These are phyloP conservation scores for Strigamia transsilvanica DNA, from an alignment of 2,888 invertebrate genomes.

Conservation along the genomic window DNA sequence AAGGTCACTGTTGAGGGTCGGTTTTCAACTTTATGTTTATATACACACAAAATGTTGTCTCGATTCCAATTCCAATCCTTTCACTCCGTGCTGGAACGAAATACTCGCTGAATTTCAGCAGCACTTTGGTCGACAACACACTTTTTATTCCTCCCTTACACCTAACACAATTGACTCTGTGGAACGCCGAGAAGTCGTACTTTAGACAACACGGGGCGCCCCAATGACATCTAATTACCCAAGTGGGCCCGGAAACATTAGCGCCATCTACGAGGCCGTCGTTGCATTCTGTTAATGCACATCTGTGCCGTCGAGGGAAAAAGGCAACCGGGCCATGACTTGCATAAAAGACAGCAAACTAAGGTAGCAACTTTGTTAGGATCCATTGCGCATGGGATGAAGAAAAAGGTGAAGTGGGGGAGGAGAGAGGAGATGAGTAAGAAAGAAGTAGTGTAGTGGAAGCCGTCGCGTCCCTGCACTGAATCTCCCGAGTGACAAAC, in stretches of 20 bases:
- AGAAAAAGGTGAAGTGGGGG: conserved; percentile 35
- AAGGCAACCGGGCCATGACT: conserved; percentile 48
- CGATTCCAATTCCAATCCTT: neutral
- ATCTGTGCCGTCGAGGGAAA: conserved; percentile 33
- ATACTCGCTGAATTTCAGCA: neutral
- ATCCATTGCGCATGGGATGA: conserved; percentile 11
- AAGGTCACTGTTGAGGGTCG: neutral
- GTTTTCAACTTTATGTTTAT: neutral
- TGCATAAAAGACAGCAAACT: conserved; percentile 50
- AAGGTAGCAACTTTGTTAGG: conserved; percentile 36
- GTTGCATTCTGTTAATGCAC: conserved; percentile 40
- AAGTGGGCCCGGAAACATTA: conserved; percentile 52
- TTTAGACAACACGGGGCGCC: conserved; percentile 50
- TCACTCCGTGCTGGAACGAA: neutral
- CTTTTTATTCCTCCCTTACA: neutral
- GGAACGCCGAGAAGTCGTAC: conserved; percentile 29
- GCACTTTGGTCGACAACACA: conserved; percentile 14
- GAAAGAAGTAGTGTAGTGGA: conserved; percentile 20
- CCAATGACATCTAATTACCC: conserved; percentile 52
- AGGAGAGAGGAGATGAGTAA: conserved; percentile 26
- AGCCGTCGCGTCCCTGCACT: conserved; percentile 27
- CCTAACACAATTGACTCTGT: conserved; percentile 37
- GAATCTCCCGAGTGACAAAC: conserved; percentile 45
- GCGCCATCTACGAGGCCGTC: conserved; percentile 36
- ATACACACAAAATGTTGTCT: neutral